phyloP scores from a whole-genome alignment of 2,888 invertebrate genomes.

The Rhogogaster chlorosoma region DNA sequence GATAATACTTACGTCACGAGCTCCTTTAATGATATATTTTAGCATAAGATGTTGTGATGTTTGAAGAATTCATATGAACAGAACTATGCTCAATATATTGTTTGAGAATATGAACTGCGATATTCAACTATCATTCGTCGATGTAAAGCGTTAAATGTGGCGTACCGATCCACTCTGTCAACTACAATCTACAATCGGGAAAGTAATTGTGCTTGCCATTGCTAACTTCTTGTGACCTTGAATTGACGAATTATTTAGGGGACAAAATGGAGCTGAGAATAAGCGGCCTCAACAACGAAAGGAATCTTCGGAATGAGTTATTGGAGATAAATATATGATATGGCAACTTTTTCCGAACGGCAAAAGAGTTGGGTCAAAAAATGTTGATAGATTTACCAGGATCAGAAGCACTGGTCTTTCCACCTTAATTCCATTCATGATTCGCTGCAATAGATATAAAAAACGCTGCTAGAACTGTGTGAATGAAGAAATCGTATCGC shows the following conservation, averaged over 20 bases:
- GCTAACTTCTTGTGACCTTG: constrained; percentile 87
- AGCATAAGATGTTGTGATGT: neutral
- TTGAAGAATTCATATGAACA: neutral
- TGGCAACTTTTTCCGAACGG: too few relatives aligned
- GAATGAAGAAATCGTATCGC: neutral
- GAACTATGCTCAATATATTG: neutral
- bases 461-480: constrained; percentile 1
- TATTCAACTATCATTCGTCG: neutral
- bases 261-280: too few relatives aligned
- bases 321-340: too few relatives aligned
- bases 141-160: neutral
- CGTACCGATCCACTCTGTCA: too few relatives aligned
- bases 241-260: neutral
- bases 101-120: neutral
- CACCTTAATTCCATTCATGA: constrained; percentile 87
- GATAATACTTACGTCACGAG: constrained; percentile 64
- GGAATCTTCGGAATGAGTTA: too few relatives aligned
- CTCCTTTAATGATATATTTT: constrained; percentile 67
- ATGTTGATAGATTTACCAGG: constrained; percentile 77
- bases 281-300: too few relatives aligned
- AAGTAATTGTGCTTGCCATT: constrained; percentile 82
- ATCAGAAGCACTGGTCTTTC: constrained; percentile 90
- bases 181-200: too few relatives aligned
- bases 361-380: too few relatives aligned
- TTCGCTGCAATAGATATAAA: constrained; percentile 78